Percentiles rank a stretch among this genome's conserved stretches.
Conservation (phyloP, 1,140 invertebrate genomes). For the Protaetia brevitarsis region DNA sequence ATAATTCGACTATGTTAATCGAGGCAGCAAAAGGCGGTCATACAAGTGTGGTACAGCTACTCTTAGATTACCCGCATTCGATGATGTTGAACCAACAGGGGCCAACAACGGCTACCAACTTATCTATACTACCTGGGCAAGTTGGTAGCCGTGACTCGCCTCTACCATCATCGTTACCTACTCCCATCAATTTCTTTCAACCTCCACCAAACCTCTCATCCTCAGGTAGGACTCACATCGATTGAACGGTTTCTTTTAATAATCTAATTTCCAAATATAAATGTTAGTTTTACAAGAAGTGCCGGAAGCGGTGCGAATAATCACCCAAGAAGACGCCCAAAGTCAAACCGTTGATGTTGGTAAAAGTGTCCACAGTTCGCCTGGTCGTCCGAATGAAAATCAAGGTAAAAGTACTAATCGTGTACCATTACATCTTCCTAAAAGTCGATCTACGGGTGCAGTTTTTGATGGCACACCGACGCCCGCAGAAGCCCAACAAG, state of each 20-base stretch:
- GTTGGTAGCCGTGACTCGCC: constrained; percentile 40
- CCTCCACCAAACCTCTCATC: constrained; percentile 32
- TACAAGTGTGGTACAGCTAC: constrained; percentile 88
- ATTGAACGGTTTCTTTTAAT: neutral
- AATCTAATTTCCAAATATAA: neutral
- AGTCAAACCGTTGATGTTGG: constrained; percentile 34
- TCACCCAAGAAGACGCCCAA: constrained; percentile 40
- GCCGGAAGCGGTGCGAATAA: constrained; percentile 54
- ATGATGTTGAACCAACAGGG: constrained; percentile 52
- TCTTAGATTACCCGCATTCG: constrained; percentile 91
- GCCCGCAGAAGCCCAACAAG: constrained; percentile 52
- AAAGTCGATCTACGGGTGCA: constrained; percentile 53
- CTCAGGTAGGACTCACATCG: constrained; percentile 32
- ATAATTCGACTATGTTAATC: constrained; percentile 97
- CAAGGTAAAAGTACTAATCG: constrained; percentile 46
- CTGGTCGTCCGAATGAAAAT: constrained; percentile 25
- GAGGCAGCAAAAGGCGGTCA: constrained; percentile 98
- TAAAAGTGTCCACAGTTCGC: constrained; percentile 43
- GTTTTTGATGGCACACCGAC: constrained; percentile 53
- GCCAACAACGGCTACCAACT: constrained; percentile 44
- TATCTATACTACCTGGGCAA: constrained; percentile 42
- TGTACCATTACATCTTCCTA: constrained; percentile 56
- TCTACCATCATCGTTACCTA: constrained; percentile 45
- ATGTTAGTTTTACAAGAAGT: constrained; percentile 54
- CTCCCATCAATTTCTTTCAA: constrained; percentile 49